Percentiles rank a stretch among this genome's conserved stretches.
Evolutionary conservation across 2,113 vertebrate genomes (phyloP).

Genomic region (Upupa epops): DNA sequence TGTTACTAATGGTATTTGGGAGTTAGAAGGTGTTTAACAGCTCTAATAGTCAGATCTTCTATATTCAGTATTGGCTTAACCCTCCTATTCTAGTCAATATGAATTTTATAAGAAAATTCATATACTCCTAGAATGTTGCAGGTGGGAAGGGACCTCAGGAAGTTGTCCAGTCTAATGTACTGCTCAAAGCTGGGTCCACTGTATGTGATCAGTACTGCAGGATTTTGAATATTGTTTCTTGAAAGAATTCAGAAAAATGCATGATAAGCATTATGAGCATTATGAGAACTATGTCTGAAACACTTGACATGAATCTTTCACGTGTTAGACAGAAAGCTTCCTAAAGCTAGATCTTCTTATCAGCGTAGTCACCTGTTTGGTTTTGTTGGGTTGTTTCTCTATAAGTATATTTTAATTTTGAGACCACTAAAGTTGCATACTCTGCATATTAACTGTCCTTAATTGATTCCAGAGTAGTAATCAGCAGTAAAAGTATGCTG

Average conservation of each 20-base stretch:
- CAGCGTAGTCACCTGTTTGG: not conserved
- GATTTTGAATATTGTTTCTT: not conserved
- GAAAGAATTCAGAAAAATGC: not conserved
- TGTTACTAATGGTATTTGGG: not conserved
- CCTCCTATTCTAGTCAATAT: not conserved
- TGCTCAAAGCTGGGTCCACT: not conserved
- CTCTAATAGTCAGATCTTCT: not conserved
- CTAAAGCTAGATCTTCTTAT: not conserved
- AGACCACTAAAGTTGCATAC: not conserved
- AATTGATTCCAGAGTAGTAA: not conserved
- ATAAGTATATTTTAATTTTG: not conserved
- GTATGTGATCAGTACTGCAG: not conserved
- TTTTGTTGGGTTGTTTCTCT: not conserved
- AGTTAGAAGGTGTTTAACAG: not conserved
- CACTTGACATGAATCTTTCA: not conserved
- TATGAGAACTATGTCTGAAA: not conserved
- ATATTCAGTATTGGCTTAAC: not conserved
- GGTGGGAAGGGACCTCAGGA: not conserved
- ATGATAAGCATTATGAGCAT: not conserved
- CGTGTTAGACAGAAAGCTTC: not conserved
- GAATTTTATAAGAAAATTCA: not conserved
- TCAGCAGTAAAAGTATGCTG: not conserved
- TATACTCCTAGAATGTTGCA: not conserved
- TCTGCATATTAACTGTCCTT: not conserved
- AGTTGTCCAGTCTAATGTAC: not conserved